phyloP scores from a whole-genome alignment of 2,113 vertebrate genomes.

The Turdus rufiventris region DNA sequence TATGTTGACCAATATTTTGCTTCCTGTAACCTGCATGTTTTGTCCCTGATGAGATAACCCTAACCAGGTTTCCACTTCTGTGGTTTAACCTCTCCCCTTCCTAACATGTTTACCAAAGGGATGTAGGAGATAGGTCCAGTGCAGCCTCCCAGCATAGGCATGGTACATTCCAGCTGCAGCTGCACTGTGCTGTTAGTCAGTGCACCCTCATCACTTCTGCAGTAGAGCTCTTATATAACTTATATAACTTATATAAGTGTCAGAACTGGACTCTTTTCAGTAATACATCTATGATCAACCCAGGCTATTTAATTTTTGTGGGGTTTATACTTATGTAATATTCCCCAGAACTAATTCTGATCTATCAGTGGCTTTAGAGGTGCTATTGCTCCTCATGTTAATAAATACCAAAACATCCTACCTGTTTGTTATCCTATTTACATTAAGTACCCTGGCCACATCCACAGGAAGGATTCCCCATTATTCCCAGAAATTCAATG shows the following conservation, averaged over 20 bases:
- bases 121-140: neutral
- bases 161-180: constrained; percentile 36
- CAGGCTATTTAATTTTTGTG: neutral
- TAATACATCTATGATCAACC: neutral
- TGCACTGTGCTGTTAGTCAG: neutral
- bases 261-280: neutral
- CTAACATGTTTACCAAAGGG: neutral
- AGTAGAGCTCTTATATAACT: neutral
- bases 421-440: neutral
- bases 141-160: constrained; percentile 62
- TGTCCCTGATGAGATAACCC: constrained; percentile 65
- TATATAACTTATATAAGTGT: too few relatives aligned
- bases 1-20: neutral
- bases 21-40: constrained; percentile 38
- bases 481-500: neutral
- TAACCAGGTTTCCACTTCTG: constrained; percentile 65
- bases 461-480: neutral
- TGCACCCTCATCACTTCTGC: neutral
- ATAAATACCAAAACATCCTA: neutral
- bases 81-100: constrained; percentile 44
- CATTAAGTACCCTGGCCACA: neutral
- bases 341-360: neutral
- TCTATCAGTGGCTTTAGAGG: neutral
- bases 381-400: neutral
- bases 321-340: neutral